Conservation (phyloP, 2,113 vertebrate genomes). For the Pleuronectes platessa region DNA sequence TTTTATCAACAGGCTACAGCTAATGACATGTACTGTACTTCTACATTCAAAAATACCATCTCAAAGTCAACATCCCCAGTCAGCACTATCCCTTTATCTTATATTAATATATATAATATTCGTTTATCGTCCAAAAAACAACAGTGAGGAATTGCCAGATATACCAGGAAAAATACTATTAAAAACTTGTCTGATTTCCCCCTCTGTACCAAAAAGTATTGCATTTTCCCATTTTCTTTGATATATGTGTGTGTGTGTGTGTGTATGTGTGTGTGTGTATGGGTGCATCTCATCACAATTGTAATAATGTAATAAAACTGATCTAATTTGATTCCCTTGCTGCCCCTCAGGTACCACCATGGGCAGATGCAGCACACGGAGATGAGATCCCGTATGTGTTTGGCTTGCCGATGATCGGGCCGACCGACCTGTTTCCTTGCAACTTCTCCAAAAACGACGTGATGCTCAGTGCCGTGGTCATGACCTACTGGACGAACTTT, state of each 20-base stretch:
- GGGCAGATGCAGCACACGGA: slow-evolving; percentile 97
- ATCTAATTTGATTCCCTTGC: slow-evolving; percentile 38
- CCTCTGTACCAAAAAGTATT: not conserved
- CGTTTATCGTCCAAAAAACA: not conserved
- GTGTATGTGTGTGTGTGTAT: slow-evolving; percentile 27
- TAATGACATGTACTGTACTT: slow-evolving; percentile 1
- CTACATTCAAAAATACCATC: slow-evolving; percentile 5
- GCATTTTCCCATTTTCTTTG: slow-evolving; percentile 7
- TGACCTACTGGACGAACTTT: slow-evolving; percentile 99
- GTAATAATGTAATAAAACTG: slow-evolving; percentile 18
- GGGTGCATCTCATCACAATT: too few species aligned
- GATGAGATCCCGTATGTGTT: slow-evolving; percentile 98
- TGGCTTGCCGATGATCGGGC: slow-evolving; percentile 97
- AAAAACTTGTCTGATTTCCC: slow-evolving; percentile 12
- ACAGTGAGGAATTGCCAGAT: slow-evolving; percentile 26
- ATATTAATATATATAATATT: not conserved
- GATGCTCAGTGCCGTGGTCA: slow-evolving; percentile 98
- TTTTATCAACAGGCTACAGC: not conserved
- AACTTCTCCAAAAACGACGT: slow-evolving; percentile 99
- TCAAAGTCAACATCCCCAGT: slow-evolving; percentile 9
- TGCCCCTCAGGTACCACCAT: slow-evolving; percentile 87
- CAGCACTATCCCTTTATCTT: not conserved
- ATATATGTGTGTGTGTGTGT: slow-evolving; percentile 12
- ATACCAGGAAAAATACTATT: slow-evolving; percentile 6
- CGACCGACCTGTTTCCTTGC: slow-evolving; percentile 98